Evolutionary conservation across 2,113 vertebrate species (phyloP).

Genomic region (Calyptomena viridis): DNA sequence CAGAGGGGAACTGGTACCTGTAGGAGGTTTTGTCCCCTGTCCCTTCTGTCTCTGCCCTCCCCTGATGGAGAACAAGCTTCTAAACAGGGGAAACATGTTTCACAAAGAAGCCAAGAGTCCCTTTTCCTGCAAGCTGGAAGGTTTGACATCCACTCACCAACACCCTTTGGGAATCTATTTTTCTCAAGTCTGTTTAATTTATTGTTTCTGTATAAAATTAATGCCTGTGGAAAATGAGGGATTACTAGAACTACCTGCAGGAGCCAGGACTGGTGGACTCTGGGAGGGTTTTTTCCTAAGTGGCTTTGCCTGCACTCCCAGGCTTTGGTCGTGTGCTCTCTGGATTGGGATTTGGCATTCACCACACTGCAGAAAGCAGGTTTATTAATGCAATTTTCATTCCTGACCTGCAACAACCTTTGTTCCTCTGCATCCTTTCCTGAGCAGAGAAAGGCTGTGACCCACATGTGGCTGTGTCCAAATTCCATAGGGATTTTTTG

Average conservation of each 20-base stretch:
- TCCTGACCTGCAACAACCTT: not conserved
- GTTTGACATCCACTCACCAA: not conserved
- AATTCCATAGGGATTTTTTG: not conserved
- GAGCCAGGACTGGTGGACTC: not conserved
- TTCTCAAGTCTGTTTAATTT: not conserved
- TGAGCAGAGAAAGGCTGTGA: not conserved
- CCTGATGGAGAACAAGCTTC: not conserved
- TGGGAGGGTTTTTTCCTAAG: not conserved
- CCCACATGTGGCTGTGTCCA: not conserved
- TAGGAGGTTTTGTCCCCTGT: not conserved
- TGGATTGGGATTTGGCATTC: not conserved
- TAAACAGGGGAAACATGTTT: not conserved
- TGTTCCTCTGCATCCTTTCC: not conserved
- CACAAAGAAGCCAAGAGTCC: not conserved
- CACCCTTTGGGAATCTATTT: not conserved
- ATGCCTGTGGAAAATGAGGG: not conserved
- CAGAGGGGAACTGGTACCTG: not conserved
- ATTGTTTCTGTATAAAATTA: not conserved
- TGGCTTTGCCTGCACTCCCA: not conserved
- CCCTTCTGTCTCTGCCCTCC: not conserved
- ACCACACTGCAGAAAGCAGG: not conserved
- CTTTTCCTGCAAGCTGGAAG: not conserved
- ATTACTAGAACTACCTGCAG: not conserved
- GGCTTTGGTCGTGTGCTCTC: not conserved
- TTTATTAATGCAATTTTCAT: not conserved